Evolutionary conservation across 37 sponge, comb jelly and placozoan genomes (phyloP).

Genomic region (Beroe ovata): DNA sequence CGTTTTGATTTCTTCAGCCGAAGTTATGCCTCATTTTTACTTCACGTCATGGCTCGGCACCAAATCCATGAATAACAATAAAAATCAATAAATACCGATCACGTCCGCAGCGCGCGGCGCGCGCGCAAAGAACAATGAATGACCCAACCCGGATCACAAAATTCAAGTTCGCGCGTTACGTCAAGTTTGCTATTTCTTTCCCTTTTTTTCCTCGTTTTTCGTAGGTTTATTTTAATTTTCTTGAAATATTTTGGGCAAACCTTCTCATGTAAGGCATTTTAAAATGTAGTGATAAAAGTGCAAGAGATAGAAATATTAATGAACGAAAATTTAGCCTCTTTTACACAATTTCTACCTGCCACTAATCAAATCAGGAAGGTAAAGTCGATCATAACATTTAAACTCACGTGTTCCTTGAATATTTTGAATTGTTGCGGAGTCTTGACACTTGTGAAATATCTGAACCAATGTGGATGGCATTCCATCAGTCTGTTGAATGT

Average conservation of each 20-base stretch:
- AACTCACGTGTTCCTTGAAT: slow-evolving; percentile 85
- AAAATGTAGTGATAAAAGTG: too few relatives aligned
- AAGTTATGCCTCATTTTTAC: too few relatives aligned
- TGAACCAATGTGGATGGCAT: slow-evolving; percentile 75
- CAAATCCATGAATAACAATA: neutral
- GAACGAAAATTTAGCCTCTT: too few relatives aligned
- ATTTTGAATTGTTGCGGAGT: slow-evolving; percentile 69
- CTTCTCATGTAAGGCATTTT: too few relatives aligned
- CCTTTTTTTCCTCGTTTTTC: neutral
- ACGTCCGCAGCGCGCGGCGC: slow-evolving; percentile 1
- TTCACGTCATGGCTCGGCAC: neutral
- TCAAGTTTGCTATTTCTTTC: neutral
- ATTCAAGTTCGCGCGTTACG: neutral
- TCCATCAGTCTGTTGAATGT: slow-evolving; percentile 71
- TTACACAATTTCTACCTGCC: too few relatives aligned
- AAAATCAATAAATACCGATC: too few relatives aligned
- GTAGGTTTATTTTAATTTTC: neutral
- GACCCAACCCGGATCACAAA: slow-evolving; percentile 14
- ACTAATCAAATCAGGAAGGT: too few relatives aligned
- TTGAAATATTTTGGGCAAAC: neutral
- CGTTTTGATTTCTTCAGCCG: too few relatives aligned
- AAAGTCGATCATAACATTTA: neutral
- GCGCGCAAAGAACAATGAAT: neutral
- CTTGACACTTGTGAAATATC: slow-evolving; percentile 79
- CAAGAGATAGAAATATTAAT: too few relatives aligned